Percentiles rank a stretch among this genome's conserved stretches.
These are phyloP conservation scores for Zaprionus obscuricornis DNA, from an alignment of 2,888 invertebrate species.

Conservation along the genomic window DNA sequence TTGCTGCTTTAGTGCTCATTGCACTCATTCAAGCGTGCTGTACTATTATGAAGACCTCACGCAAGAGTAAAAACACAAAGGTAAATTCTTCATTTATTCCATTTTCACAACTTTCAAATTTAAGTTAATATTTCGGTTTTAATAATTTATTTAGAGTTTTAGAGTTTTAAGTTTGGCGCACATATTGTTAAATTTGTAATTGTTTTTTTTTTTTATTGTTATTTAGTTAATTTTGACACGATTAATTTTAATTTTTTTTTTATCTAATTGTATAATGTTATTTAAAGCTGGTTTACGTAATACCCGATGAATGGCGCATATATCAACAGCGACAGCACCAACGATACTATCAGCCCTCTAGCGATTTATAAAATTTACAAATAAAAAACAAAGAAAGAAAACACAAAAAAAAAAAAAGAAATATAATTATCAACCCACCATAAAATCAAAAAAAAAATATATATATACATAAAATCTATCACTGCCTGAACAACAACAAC, in stretches of 20 bases:
- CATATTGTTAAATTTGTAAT: no score
- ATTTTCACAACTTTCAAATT: conserved; percentile 11
- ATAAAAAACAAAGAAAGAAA: not conserved
- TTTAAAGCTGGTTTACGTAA: conserved; percentile 83
- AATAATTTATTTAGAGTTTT: conserved; percentile 21
- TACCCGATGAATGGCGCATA: conserved; percentile 84
- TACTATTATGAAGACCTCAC: conserved; percentile 89
- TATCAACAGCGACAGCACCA: conserved; percentile 83
- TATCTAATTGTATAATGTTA: conserved; percentile 63
- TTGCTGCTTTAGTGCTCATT: conserved; percentile 90
- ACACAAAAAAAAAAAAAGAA: not conserved
- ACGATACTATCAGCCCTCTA: conserved; percentile 83
- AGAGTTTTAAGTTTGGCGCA: conserved; percentile 35
- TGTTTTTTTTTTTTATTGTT: not conserved
- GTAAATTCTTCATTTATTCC: conserved; percentile 83
- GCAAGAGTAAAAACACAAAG: conserved; percentile 87
- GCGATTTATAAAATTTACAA: conserved; percentile 78
- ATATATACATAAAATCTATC: conserved; percentile 12
- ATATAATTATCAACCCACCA: no score
- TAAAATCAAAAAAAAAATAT: conserved; percentile 6
- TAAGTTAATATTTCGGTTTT: no score
- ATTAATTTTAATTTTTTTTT: conserved; percentile 42
- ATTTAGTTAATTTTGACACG: conserved; percentile 32
- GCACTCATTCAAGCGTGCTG: conserved; percentile 93
- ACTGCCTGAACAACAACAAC: conserved; percentile 48